phyloP scores from a whole-genome alignment of 2,113 vertebrate species.

The Gopherus evgoodei region DNA sequence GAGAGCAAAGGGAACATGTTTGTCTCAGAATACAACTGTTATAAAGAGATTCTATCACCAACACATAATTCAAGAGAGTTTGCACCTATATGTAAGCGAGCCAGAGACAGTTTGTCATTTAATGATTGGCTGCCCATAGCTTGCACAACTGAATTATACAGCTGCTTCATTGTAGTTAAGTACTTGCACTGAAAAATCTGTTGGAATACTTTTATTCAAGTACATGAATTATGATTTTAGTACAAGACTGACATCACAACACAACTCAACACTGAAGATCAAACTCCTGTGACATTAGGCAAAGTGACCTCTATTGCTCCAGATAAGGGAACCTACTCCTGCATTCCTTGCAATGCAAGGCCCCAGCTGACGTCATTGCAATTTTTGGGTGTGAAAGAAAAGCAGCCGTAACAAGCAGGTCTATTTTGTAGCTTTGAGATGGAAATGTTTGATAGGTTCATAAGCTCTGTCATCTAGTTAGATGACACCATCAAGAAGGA shows the following conservation, averaged over 20 bases:
- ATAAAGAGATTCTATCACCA: conserved; percentile 50
- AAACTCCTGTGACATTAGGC: background rate
- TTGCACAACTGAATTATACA: conserved; percentile 58
- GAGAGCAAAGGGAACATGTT: conserved; percentile 7
- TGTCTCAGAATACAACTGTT: conserved; percentile 14
- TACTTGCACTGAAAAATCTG: conserved; percentile 42
- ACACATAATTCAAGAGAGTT: conserved; percentile 51
- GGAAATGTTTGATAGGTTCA: background rate
- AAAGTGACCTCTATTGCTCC: background rate
- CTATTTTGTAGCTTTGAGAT: background rate
- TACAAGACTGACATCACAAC: background rate
- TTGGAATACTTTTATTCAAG: conserved; percentile 28
- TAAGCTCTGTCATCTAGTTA: rapidly evolving
- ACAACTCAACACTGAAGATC: conserved; percentile 20
- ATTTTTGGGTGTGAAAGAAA: background rate
- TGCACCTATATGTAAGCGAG: conserved; percentile 46
- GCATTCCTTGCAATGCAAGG: background rate
- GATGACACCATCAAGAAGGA: background rate
- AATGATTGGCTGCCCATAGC: conserved; percentile 58
- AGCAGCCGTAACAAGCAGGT: background rate
- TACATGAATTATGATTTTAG: conserved; percentile 14
- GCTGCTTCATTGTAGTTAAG: conserved; percentile 39
- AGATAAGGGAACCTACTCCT: background rate
- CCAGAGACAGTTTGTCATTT: conserved; percentile 60
- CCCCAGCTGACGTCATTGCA: background rate